Evolutionary conservation across 2,113 vertebrate species (phyloP).

Genomic region (Dicrurus megarhynchus): DNA sequence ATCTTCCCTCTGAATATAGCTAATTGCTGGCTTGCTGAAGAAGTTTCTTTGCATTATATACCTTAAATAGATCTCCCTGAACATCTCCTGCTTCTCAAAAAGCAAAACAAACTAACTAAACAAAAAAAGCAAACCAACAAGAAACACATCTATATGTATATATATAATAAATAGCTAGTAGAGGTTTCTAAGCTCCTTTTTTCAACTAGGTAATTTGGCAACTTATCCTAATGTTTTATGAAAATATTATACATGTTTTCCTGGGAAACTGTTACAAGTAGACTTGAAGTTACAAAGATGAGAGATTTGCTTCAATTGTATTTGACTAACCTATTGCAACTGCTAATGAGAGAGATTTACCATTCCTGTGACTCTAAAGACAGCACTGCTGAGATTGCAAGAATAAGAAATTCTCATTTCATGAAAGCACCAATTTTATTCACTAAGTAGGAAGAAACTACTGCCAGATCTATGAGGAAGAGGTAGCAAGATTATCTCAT

Average conservation of each 20-base stretch:
- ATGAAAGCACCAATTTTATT: constrained; percentile 28
- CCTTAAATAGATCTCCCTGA: background rate
- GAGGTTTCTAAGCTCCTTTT: background rate
- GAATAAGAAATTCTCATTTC: constrained; percentile 1
- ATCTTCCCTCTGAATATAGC: background rate
- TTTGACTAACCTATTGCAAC: background rate
- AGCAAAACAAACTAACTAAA: background rate
- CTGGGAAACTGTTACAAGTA: background rate
- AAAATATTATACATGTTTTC: background rate
- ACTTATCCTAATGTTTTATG: background rate
- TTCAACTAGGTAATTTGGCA: background rate
- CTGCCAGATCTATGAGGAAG: background rate
- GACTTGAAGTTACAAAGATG: background rate
- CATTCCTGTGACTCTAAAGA: constrained; percentile 1
- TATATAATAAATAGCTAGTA: background rate
- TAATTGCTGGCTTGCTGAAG: background rate
- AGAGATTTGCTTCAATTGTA: background rate
- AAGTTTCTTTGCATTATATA: background rate
- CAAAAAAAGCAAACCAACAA: background rate
- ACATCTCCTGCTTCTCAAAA: background rate
- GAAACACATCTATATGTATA: background rate
- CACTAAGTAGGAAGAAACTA: background rate
- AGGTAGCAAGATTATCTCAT: background rate
- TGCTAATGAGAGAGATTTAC: background rate
- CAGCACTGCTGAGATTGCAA: constrained; percentile 17